Evolutionary conservation across 2,797 vertebrate genomes (phyloP), one percentile per base, ranked within the genome.

Genomic region (Gallirallus australis): DNA sequence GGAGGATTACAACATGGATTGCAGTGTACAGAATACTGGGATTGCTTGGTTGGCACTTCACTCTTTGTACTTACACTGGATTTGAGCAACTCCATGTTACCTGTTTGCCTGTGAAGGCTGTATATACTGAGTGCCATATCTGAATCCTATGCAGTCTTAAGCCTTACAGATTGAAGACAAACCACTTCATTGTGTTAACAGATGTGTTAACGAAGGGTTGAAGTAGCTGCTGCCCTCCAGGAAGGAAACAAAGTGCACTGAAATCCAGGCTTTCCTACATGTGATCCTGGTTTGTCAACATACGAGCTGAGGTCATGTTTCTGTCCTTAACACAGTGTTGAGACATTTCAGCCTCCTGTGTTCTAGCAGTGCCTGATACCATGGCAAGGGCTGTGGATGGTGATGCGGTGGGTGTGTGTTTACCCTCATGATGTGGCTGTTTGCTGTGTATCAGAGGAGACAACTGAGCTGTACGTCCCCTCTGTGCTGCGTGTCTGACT

Each of bases 71-170:
- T 4, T 27, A 0, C n/a, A 19, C 18, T 60, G 54, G 27, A 8
- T 69, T 7, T 10, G 68, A 16, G 61, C 14, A 71, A 15, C 52
- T 52, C 9, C 24, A 14, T 37, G 54, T 48, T 47, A 17, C 27
- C 21, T 86, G 1, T 23, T 91, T 40, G 45, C 35, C 76, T 65
- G 37, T 47, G 39, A 48, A n/a, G 40, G 56, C 42, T 45, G 35
- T 15, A 3, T 33, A 19, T 42, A 0, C 7, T 14, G 7, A 89
- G 61, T 33, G 7, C 23, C 10, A 0, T 1, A 3, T 24, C 35
- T 40, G 63, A n/a, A 28, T n/a, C n/a, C 3, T 31, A 14, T 31
- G 65, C 40, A 37, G 53, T 20, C 6, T 50, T 6, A 47, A 65
- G 4, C 19, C 63, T 54, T 48, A 7, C 0, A 52, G 8, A 24